Conservation (phyloP, 1,140 invertebrate genomes). For the Brachionus rubens region DNA sequence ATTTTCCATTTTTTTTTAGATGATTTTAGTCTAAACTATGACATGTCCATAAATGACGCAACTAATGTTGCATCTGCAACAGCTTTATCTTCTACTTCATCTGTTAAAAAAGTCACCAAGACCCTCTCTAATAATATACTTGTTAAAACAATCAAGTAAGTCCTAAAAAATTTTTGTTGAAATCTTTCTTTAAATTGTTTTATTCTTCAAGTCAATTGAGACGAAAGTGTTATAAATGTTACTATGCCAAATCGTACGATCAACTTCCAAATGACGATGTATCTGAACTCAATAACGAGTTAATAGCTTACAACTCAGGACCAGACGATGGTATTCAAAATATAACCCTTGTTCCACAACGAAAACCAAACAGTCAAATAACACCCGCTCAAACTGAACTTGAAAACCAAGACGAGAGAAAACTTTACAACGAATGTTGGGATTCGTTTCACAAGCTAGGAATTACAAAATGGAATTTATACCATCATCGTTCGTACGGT, state of each 20-base stretch:
- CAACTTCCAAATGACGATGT: conserved; percentile 34
- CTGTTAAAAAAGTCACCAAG: conserved; percentile 31
- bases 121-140: conserved; percentile 20
- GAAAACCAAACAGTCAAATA: conserved; percentile 18
- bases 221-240: conserved; percentile 34
- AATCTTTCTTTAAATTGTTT: not conserved
- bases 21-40: not conserved
- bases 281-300: not conserved
- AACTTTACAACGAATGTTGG: not conserved
- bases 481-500: conserved; percentile 36
- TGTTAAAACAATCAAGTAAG: conserved; percentile 32
- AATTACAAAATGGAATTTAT: conserved; percentile 13
- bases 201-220: conserved; percentile 16
- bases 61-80: conserved; percentile 41
- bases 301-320: conserved; percentile 33
- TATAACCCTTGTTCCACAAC: not conserved
- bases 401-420: not conserved
- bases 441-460: conserved; percentile 37
- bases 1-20: too few species aligned
- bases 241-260: conserved; percentile 39
- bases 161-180: not conserved
- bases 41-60: conserved; percentile 45
- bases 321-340: conserved; percentile 32
- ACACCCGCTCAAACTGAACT: not conserved
- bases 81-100: conserved; percentile 17